Conservation (phyloP, 2,888 invertebrate genomes). For the Trachelus tabidus region DNA sequence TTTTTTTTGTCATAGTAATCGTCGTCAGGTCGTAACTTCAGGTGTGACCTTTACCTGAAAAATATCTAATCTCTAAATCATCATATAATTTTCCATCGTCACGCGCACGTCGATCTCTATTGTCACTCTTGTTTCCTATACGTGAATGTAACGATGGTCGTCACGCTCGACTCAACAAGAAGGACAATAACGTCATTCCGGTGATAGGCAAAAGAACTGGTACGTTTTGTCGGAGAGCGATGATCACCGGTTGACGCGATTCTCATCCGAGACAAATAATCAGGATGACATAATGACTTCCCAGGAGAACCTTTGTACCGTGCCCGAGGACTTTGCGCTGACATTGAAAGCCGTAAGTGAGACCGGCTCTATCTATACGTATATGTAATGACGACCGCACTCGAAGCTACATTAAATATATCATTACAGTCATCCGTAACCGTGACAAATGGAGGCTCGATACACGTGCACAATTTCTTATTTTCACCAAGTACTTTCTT, state of each 20-base stretch:
- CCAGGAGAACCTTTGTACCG: neutral
- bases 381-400: neutral
- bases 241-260: neutral
- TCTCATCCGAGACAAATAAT: neutral
- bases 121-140: neutral
- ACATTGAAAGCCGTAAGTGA: neutral
- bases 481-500: neutral
- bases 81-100: neutral
- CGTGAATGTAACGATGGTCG: neutral
- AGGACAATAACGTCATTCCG: neutral
- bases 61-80: neutral
- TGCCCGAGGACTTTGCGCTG: neutral
- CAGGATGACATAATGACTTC: neutral
- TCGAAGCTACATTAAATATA: neutral
- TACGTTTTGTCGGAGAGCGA: neutral
- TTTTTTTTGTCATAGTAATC: neutral
- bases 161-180: neutral
- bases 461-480: neutral
- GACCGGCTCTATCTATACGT: neutral
- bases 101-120: neutral
- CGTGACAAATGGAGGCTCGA: neutral
- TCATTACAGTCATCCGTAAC: neutral
- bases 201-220: neutral
- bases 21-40: neutral
- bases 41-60: neutral